Base-by-base conservation (phyloP, 2,797 vertebrate genomes). In the Propithecus perrieri region DNA sequence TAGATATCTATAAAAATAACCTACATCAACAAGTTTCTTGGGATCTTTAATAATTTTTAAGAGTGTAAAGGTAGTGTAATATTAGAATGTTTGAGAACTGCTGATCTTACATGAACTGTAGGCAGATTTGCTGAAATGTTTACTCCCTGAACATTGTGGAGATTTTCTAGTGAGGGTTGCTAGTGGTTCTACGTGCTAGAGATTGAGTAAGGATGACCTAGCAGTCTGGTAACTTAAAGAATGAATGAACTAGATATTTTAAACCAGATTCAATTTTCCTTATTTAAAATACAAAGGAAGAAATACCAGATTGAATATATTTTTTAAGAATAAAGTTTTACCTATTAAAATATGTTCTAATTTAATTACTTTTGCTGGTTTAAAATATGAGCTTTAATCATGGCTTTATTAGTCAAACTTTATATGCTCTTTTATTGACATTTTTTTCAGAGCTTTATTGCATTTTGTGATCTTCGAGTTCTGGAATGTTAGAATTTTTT, bases 361-460 rank as follows among this genome's bases (percentile, higher is more conserved):
- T 90, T 78, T 78, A 69, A 33, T 91, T 59, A n/a, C 4, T 91
- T 89, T 92, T 85, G 26, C 69, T 96, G 74, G 55, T 71, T 90
- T 83, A 79, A 86, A 95, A 86, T 94, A 20, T 2, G 65, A 85
- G 71, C n/a, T 59, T 91, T 80, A 81, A 67, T 55, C 53, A 67
- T 94, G 38, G 8, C 65, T 81, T 90, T 2, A 22, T 85, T 92
- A 83, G 72, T 84, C 79, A 91, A 46, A 17, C 28, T 10, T 65
- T n/a, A 65, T 65, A n/a, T 33, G 17, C 15, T 65, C 15, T 63
- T 55, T 76, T 61, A 15, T 43, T 85, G 30, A 59, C 1, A 7
- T 84, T 94, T 92, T 92, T 96, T 71, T 41, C 30, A 94, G 86
- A 83, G 76, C 15, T 72, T 93, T 94, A 35, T 28, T 89, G 48